These are phyloP conservation scores for Hirtodrosophila histrioides DNA, from an alignment of 2,888 invertebrate species.

Conservation along the genomic window DNA sequence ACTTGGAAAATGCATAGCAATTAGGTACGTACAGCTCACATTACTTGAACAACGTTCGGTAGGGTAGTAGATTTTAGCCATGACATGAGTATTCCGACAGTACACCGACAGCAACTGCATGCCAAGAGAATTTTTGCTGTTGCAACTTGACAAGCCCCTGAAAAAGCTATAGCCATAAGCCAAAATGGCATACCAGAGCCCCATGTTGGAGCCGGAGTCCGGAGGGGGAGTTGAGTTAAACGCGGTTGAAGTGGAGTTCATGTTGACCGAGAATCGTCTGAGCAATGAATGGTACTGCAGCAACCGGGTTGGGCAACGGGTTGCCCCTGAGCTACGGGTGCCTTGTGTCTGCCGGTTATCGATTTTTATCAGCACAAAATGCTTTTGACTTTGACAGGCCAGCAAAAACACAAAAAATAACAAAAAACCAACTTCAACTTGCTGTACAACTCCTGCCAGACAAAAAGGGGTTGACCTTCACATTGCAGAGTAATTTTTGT, in stretches of 20 bases:
- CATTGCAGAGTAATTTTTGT: constrained; percentile 24
- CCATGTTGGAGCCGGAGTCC: constrained; percentile 3
- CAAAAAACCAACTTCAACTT: constrained; percentile 28
- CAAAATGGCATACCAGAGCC: constrained; percentile 48
- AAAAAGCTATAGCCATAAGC: constrained; percentile 34
- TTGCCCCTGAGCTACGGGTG: constrained; percentile 43
- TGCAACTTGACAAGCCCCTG: constrained; percentile 68
- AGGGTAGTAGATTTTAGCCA: constrained; percentile 38
- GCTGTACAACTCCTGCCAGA: constrained; percentile 34
- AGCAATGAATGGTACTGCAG: constrained; percentile 26
- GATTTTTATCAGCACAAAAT: constrained; percentile 69
- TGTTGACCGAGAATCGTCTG: constrained; percentile 53
- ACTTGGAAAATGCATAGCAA: constrained; percentile 39
- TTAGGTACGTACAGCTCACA: constrained; percentile 29
- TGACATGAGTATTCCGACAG: constrained; percentile 33
- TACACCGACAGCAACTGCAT: constrained; percentile 37
- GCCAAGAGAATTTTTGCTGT: constrained; percentile 29
- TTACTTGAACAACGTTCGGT: constrained; percentile 16
- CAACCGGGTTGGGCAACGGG: constrained; percentile 25
- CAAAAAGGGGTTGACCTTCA: constrained; percentile 77
- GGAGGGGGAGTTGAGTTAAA: neutral
- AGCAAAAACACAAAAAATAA: constrained; percentile 13
- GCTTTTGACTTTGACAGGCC: constrained; percentile 67
- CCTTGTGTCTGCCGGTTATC: constrained; percentile 61
- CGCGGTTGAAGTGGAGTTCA: constrained; percentile 27